phyloP scores from a whole-genome alignment of 2,113 vertebrate species.

The Meles meles region DNA sequence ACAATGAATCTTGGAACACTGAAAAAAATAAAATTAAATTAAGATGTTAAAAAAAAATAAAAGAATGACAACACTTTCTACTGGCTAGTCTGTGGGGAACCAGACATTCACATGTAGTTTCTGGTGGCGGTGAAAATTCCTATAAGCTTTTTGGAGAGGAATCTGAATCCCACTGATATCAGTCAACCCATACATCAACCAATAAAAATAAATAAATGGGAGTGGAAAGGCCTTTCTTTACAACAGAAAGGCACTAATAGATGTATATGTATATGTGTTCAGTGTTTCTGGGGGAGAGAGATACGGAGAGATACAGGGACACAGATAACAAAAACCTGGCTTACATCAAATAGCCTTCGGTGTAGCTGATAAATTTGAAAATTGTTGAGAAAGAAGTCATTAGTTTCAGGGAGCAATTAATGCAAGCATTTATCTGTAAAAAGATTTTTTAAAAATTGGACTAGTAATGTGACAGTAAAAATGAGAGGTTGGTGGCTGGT shows the following conservation, averaged over 20 bases:
- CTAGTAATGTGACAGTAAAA: neutral
- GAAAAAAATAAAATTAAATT: too few species aligned
- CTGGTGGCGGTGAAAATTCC: neutral
- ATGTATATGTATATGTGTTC: neutral
- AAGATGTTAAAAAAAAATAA: neutral
- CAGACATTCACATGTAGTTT: neutral
- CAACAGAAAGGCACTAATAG: neutral
- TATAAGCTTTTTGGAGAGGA: neutral
- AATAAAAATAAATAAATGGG: neutral
- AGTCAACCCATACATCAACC: neutral
- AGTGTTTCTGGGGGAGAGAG: neutral
- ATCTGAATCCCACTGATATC: neutral
- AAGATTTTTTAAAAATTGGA: neutral
- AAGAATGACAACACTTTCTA: neutral
- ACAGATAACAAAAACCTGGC: neutral
- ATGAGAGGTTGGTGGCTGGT: neutral
- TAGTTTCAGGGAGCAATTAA: neutral
- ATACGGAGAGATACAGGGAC: fast-evolving
- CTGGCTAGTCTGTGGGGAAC: neutral
- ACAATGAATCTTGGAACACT: too few species aligned
- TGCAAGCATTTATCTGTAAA: neutral
- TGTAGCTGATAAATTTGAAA: neutral
- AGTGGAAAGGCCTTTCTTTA: neutral
- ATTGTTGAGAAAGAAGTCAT: neutral
- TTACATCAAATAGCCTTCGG: neutral